A percentile compares a stretch with the other conserved stretches of the same genome.
Conservation (phyloP, 2,113 vertebrate genomes). For the Calcarius ornatus region DNA sequence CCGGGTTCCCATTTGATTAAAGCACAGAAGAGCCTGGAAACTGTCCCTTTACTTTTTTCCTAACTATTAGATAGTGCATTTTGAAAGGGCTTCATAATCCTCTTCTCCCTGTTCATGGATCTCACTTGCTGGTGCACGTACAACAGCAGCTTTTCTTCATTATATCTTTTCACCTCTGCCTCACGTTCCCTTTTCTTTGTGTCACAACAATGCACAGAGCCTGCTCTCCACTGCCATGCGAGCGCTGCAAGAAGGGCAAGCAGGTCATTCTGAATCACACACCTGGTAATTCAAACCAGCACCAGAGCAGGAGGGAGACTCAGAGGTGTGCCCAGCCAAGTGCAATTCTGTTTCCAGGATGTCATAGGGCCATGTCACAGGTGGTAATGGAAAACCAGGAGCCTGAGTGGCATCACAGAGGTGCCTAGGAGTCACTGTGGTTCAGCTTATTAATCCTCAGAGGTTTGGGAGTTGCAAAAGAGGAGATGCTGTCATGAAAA, state of each 20-base stretch:
- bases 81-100: background rate
- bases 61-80: background rate
- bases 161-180: background rate
- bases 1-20: background rate
- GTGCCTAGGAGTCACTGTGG: background rate
- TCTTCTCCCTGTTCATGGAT: fast-evolving
- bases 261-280: background rate
- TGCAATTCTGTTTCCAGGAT: background rate
- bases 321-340: fast-evolving
- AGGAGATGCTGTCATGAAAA: background rate
- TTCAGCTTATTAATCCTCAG: background rate
- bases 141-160: background rate
- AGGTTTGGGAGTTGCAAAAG: background rate
- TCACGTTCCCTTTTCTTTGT: background rate
- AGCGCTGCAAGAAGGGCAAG: background rate
- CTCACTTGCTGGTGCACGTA: background rate
- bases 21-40: background rate
- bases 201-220: background rate
- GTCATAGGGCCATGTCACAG: background rate
- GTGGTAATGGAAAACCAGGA: background rate
- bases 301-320: background rate
- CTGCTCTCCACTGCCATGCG: background rate
- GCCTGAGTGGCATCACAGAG: background rate
- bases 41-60: background rate
- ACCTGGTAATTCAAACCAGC: background rate